Base-by-base conservation (phyloP, 2,113 vertebrate genomes). In the Tychaedon coryphoeus region DNA sequence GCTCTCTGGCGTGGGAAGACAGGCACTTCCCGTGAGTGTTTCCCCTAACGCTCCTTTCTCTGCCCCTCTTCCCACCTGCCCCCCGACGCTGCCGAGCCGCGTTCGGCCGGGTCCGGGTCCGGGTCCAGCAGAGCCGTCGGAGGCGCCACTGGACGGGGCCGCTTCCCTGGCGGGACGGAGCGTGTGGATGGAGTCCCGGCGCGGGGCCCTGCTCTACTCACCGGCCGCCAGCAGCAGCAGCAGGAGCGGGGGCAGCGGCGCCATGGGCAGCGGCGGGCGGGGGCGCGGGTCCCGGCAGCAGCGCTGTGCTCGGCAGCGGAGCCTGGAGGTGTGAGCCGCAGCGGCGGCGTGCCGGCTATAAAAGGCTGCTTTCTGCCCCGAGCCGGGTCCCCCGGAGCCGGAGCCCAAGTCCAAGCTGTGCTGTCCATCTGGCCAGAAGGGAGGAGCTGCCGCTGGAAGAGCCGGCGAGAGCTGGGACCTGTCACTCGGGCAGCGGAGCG, bases 381-480 rank as follows among this genome's bases (percentile, higher is more conserved):
- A 33, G 70, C 5, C 79, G 2, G 62, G 71, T 62, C 33, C 62
- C 64, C 56, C 40, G 29, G 14, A n/a, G 87, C 82, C 31, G 0
- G 50, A 22, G 86, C 61, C 13, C 65, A 0, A 8, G 78, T 12
- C 77, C 77, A 6, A 2, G 81, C 69, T 11, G 29, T 1, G 90
- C 91, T 64, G 91, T 48, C 95, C 93, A 5, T 88, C 88, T 62
- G 78, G 61, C 38, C 91, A 79, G 75, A 69, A 95, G 96, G 96
- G 96, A 93, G 92, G 95, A 86, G 94, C 95, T 42, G 90, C 48
- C 67, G 67, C 86, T 18, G 76, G 40, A 14, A 14, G 66, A 29
- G 15, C 40, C 17, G 73, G 22, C 56, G 11, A 12, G 20, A 53
- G 76, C 85, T 6, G 72, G 43, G 29, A 72, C 3, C 89, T 4